These are phyloP conservation scores for Myotis daubentonii DNA, from an alignment of 2,797 vertebrate species.

Conservation along the genomic window DNA sequence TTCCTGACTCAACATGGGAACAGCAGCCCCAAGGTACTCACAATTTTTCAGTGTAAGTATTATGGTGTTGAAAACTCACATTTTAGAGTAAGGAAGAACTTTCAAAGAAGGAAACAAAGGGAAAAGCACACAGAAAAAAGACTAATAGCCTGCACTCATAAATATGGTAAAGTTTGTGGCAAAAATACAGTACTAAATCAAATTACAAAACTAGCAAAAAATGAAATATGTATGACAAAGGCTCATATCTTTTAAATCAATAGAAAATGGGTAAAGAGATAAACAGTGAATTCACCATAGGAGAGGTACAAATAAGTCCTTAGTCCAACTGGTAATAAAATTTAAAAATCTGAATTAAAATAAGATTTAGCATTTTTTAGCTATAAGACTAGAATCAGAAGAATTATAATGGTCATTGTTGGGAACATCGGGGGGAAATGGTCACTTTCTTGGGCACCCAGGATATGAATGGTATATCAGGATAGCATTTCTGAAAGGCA, in stretches of 20 bases:
- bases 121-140: neutral
- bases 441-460: neutral
- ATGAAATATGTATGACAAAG: neutral
- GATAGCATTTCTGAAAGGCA: neutral
- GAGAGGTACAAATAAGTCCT: neutral
- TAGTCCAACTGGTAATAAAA: neutral
- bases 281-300: neutral
- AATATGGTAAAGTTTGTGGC: neutral
- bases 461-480: no score
- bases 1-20: neutral
- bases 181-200: constrained; percentile 29
- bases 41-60: neutral
- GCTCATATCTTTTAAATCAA: neutral
- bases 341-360: constrained; percentile 32
- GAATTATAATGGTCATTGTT: neutral
- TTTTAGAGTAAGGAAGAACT: constrained; percentile 1
- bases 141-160: neutral
- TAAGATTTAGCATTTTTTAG: constrained; percentile 14
- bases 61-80: neutral
- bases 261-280: neutral
- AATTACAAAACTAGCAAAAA: neutral
- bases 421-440: neutral
- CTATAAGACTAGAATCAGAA: neutral
- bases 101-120: neutral
- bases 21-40: neutral